Evolutionary conservation across 2,888 invertebrate genomes (phyloP).

Genomic region (Xestia xanthographa): DNA sequence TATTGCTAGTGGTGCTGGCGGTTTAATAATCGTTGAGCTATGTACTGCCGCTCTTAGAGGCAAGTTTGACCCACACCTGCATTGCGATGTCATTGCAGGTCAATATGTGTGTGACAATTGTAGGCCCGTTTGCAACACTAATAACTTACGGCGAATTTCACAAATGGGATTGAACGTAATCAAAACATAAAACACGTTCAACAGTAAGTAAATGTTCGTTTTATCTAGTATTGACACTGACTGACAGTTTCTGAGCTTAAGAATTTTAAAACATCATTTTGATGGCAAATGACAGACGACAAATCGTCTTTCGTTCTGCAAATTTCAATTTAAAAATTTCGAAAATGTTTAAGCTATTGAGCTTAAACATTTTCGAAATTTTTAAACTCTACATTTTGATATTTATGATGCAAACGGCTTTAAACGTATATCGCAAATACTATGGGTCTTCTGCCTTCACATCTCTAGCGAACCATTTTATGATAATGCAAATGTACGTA

Average conservation of each 20-base stretch:
- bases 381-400: neutral
- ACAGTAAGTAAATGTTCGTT: too few species aligned
- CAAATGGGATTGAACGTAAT: neutral
- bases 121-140: neutral
- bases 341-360: neutral
- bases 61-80: neutral
- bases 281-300: neutral
- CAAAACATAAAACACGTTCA: too few species aligned
- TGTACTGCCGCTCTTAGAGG: too few species aligned
- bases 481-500: conserved; percentile 4
- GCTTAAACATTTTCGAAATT: too few species aligned
- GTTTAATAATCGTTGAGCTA: too few species aligned
- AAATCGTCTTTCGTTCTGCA: neutral
- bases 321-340: neutral
- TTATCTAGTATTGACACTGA: neutral
- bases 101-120: neutral
- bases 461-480: neutral
- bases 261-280: neutral
- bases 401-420: neutral
- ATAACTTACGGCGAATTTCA: neutral
- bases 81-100: too few species aligned
- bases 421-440: neutral
- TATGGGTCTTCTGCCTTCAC: neutral
- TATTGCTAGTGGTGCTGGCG: too few species aligned
- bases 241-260: neutral